Conservation (phyloP, 1,140 invertebrate species). For the Propsilocerus akamusi region DNA sequence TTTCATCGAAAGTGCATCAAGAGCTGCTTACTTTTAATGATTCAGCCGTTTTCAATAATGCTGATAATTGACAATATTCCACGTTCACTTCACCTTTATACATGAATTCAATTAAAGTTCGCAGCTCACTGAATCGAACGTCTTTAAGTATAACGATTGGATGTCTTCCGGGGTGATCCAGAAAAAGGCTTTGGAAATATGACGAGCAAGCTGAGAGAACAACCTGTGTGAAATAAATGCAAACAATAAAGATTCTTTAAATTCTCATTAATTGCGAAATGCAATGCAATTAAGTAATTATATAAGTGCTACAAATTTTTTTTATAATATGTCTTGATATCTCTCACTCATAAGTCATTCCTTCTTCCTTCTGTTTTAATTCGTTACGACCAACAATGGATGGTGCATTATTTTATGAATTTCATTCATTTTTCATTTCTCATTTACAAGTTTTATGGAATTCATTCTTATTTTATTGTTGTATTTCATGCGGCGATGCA, state of each 20-base stretch:
- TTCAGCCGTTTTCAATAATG: slow-evolving; percentile 80
- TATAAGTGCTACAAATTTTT: not conserved
- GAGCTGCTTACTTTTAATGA: slow-evolving; percentile 50
- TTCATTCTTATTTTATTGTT: not conserved
- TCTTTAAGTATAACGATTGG: slow-evolving; percentile 88
- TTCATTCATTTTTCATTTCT: not conserved
- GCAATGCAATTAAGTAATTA: slow-evolving; percentile 2
- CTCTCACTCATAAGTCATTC: not conserved
- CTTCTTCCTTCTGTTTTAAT: not conserved
- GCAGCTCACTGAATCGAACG: slow-evolving; percentile 73
- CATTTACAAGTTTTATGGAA: not conserved
- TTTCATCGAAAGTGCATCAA: not conserved
- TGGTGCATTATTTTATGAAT: not conserved
- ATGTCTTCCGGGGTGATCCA: slow-evolving; percentile 74
- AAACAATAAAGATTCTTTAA: too few species aligned
- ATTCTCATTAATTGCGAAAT: too few species aligned
- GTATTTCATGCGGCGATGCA: too few species aligned
- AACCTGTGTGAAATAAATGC: slow-evolving; percentile 27
- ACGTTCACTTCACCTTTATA: slow-evolving; percentile 91
- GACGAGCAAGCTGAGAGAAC: slow-evolving; percentile 87
- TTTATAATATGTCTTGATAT: not conserved
- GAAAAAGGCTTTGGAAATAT: slow-evolving; percentile 80
- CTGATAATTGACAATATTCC: slow-evolving; percentile 77
- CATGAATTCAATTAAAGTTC: slow-evolving; percentile 89
- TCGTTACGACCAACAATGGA: too few species aligned